phyloP scores from a whole-genome alignment of 2,797 vertebrate genomes.

The Limosa lapponica region DNA sequence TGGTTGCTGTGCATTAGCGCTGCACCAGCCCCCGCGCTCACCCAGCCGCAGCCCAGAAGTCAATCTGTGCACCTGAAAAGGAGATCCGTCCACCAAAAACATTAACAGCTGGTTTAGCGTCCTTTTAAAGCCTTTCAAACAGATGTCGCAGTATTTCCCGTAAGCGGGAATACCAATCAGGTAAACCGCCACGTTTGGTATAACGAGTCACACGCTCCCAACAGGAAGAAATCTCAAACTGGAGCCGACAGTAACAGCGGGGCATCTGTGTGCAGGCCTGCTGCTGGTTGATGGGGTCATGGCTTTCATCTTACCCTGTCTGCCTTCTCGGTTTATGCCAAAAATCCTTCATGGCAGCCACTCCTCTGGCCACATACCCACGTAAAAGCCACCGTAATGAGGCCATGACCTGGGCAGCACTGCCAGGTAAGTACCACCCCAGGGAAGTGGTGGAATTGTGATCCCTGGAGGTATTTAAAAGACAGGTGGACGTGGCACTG shows the following conservation, averaged over 20 bases:
- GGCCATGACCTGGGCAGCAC: neutral
- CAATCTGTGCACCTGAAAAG: neutral
- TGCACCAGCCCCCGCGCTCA: accelerated
- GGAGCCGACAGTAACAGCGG: neutral
- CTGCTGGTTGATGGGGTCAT: neutral
- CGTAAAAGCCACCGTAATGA: neutral
- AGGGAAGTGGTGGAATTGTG: neutral
- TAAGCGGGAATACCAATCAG: neutral
- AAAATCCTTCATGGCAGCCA: neutral
- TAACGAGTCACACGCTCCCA: accelerated
- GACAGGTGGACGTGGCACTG: neutral
- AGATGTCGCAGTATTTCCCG: neutral
- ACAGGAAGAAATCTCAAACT: accelerated
- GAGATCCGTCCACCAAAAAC: neutral
- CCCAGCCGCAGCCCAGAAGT: neutral
- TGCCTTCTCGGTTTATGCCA: neutral
- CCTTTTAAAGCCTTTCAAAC: neutral
- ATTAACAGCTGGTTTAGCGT: accelerated
- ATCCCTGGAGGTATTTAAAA: neutral
- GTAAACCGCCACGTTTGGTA: neutral
- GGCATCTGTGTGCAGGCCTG: accelerated
- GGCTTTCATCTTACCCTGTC: neutral
- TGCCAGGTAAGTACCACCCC: neutral
- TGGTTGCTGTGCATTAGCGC: accelerated
- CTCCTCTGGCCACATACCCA: neutral